phyloP scores from a whole-genome alignment of 2,888 invertebrate species.

The Amaurobius ferox region DNA sequence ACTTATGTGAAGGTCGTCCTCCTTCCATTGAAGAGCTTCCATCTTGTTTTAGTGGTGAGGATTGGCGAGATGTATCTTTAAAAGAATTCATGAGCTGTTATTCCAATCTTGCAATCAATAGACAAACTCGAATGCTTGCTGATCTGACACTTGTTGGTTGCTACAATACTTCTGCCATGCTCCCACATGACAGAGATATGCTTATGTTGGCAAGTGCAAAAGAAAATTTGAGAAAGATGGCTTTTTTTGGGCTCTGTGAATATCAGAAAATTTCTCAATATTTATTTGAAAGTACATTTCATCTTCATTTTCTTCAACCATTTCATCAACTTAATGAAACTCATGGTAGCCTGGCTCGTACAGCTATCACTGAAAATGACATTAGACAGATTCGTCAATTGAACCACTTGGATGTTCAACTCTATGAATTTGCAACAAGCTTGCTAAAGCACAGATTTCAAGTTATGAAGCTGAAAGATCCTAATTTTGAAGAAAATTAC shows the following conservation, averaged over 20 bases:
- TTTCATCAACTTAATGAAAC: conserved; percentile 96
- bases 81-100: conserved; percentile 94
- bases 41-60: conserved; percentile 81
- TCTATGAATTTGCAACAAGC: conserved; percentile 94
- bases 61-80: conserved; percentile 92
- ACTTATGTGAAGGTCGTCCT: conserved; percentile 83
- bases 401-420: conserved; percentile 92
- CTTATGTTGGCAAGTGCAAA: conserved; percentile 97
- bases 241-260: conserved; percentile 98
- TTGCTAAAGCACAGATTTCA: conserved; percentile 88
- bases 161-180: conserved; percentile 84
- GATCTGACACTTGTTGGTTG: conserved; percentile 96
- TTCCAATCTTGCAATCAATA: conserved; percentile 94
- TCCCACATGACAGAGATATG: conserved; percentile 84
- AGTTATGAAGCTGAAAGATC: conserved; percentile 57
- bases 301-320: conserved; percentile 88
- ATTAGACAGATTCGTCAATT: conserved; percentile 86
- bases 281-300: conserved; percentile 95
- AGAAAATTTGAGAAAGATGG: conserved; percentile 94
- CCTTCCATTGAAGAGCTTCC: conserved; percentile 90
- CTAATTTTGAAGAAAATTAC: conserved; percentile 72
- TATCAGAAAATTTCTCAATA: conserved; percentile 86
- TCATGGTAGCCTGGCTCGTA: conserved; percentile 82
- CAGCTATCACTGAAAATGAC: conserved; percentile 86
- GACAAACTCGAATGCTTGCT: conserved; percentile 98